These are phyloP conservation scores for Athalia circularis DNA, from an alignment of 2,888 invertebrate species.

Conservation along the genomic window DNA sequence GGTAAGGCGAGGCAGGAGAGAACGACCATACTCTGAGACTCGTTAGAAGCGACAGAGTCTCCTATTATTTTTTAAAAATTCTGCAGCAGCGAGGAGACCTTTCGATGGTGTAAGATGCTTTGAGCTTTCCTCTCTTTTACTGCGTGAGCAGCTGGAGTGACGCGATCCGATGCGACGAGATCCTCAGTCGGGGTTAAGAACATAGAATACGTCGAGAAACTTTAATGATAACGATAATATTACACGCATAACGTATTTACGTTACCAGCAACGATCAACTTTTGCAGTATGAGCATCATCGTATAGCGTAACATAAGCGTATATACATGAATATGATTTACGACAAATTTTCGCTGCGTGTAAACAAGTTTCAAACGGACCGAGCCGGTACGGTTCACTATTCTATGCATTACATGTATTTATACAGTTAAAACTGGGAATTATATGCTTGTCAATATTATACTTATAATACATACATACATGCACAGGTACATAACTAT, in stretches of 20 bases:
- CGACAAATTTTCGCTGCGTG: slow-evolving; percentile 28
- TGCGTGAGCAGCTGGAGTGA: slow-evolving; percentile 17
- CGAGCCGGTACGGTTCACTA: too few species aligned
- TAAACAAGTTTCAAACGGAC: slow-evolving; percentile 17
- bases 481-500: too few species aligned
- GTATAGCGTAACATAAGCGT: too few species aligned
- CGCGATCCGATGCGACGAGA: not conserved
- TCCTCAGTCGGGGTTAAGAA: slow-evolving; percentile 10
- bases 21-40: slow-evolving; percentile 1
- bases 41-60: slow-evolving; percentile 27
- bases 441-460: too few species aligned
- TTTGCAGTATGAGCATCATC: too few species aligned
- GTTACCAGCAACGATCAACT: not conserved
- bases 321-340: slow-evolving; percentile 32
- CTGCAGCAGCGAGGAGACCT: not conserved
- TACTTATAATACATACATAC: too few species aligned
- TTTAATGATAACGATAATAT: slow-evolving; percentile 43
- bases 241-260: slow-evolving; percentile 25
- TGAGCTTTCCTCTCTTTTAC: slow-evolving; percentile 3
- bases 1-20: not conserved
- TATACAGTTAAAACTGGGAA: too few species aligned
- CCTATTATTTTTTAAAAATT: slow-evolving; percentile 2
- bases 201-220: slow-evolving; percentile 35
- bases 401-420: too few species aligned
- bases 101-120: slow-evolving; percentile 9